Conservation (phyloP, 2,888 invertebrate genomes). For the Sthenelais limicola region DNA sequence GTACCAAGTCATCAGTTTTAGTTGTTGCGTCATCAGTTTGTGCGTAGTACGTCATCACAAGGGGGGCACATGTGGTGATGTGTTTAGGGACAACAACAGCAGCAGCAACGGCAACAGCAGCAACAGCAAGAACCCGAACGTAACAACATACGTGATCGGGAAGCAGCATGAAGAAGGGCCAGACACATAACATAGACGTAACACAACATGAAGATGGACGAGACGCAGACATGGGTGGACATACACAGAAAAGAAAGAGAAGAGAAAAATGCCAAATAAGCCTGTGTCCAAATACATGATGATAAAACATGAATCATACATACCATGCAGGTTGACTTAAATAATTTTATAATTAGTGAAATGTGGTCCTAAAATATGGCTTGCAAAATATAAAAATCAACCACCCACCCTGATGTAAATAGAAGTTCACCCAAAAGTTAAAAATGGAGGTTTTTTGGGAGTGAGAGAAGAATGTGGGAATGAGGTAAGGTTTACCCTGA, state of each 20-base stretch:
- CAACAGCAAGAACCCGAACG: conserved; percentile 16
- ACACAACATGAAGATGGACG: neutral
- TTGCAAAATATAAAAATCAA: too few relatives aligned
- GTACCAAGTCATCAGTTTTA: too few relatives aligned
- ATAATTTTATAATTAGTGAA: too few relatives aligned
- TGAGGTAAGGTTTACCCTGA: too few relatives aligned
- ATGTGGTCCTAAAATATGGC: too few relatives aligned
- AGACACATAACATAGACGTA: conserved; percentile 17
- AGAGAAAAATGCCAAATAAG: conserved; percentile 26
- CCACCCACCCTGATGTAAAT: too few relatives aligned
- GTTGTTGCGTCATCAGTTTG: too few relatives aligned
- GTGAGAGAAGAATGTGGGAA: too few relatives aligned
- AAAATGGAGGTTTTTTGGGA: too few relatives aligned
- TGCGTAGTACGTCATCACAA: neutral
- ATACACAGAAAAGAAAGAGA: conserved; percentile 15
- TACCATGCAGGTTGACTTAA: conserved; percentile 14
- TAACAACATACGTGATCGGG: neutral
- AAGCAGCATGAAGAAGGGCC: conserved; percentile 20
- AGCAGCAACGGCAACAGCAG: conserved; percentile 11
- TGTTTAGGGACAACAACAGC: conserved; percentile 27
- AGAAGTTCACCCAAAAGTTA: too few relatives aligned
- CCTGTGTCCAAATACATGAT: too few relatives aligned
- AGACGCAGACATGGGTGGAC: neutral
- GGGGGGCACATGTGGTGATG: conserved; percentile 1
- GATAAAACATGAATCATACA: too few relatives aligned